These are phyloP conservation scores for Trichopoda pennipes DNA, from an alignment of 2,888 invertebrate genomes.

Conservation along the genomic window DNA sequence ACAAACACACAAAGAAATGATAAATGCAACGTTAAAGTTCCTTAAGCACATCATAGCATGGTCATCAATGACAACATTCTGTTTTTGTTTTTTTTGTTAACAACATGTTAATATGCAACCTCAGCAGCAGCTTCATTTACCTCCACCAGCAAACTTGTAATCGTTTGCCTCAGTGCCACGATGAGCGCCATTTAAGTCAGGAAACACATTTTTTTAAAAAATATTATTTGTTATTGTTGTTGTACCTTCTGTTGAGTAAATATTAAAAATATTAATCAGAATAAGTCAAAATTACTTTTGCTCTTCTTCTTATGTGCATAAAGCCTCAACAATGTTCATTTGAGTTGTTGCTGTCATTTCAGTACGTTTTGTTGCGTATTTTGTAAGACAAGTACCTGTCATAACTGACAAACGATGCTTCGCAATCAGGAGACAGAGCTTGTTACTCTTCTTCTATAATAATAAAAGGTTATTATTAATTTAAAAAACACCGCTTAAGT, in stretches of 20 bases:
- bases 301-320: not conserved
- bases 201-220: conserved; percentile 26
- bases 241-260: conserved; percentile 54
- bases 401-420: conserved; percentile 67
- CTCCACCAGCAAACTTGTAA: conserved; percentile 2
- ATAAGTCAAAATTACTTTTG: conserved; percentile 62
- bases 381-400: conserved; percentile 65
- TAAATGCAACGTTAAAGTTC: conserved; percentile 60
- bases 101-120: conserved; percentile 59
- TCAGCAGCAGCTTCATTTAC: conserved; percentile 48
- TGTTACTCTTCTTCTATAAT: conserved; percentile 45
- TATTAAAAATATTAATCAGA: conserved; percentile 68
- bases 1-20: conserved; percentile 66
- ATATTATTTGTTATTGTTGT: not conserved
- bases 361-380: conserved; percentile 33
- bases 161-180: conserved; percentile 1
- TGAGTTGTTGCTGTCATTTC: conserved; percentile 34
- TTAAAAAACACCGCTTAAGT: not conserved
- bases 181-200: conserved; percentile 58
- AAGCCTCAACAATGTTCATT: not conserved
- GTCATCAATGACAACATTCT: conserved; percentile 64
- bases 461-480: conserved; percentile 55
- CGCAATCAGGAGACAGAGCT: conserved; percentile 34
- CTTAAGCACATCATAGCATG: conserved; percentile 51
- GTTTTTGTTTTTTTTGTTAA: no score